Evolutionary conservation across 64 coral and sea anemone species (phyloP).

Genomic region (Acropora tenuis): DNA sequence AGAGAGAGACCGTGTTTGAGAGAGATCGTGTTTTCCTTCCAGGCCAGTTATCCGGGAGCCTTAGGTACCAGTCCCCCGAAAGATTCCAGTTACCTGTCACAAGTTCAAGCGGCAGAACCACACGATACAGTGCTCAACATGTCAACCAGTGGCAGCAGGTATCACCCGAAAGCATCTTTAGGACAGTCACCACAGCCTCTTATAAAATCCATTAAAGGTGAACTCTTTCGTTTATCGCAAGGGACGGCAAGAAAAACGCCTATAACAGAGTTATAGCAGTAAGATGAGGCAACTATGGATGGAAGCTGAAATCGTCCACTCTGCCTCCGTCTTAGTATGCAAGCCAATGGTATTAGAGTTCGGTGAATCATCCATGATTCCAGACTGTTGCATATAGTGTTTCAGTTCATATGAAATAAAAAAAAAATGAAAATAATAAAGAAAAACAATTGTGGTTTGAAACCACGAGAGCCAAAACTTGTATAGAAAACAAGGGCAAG

Average conservation of each 20-base stretch:
- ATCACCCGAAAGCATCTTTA: conserved; percentile 55
- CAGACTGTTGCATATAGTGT: neutral
- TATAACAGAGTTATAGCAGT: conserved; percentile 86
- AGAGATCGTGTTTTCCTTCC: neutral
- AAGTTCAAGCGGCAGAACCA: conserved; percentile 54
- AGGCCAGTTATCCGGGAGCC: conserved; percentile 80
- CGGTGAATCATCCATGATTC: neutral
- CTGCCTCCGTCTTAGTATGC: no score
- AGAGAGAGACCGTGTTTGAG: neutral
- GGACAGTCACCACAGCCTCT: conserved; percentile 86
- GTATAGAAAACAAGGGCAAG: no score
- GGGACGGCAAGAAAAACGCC: conserved; percentile 75
- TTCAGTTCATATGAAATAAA: neutral
- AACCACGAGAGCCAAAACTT: no score
- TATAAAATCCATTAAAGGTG: conserved; percentile 88
- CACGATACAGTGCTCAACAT: conserved; percentile 83
- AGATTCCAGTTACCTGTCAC: conserved; percentile 68
- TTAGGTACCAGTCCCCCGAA: conserved; percentile 81
- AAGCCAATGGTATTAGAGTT: neutral
- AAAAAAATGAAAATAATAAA: no score
- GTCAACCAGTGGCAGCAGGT: conserved; percentile 35
- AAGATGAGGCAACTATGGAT: neutral
- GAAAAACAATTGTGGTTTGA: no score
- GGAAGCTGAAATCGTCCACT: no score
- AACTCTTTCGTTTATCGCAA: conserved; percentile 78